phyloP scores from a whole-genome alignment of 2,888 invertebrate genomes.

The Eudemis profundana region DNA sequence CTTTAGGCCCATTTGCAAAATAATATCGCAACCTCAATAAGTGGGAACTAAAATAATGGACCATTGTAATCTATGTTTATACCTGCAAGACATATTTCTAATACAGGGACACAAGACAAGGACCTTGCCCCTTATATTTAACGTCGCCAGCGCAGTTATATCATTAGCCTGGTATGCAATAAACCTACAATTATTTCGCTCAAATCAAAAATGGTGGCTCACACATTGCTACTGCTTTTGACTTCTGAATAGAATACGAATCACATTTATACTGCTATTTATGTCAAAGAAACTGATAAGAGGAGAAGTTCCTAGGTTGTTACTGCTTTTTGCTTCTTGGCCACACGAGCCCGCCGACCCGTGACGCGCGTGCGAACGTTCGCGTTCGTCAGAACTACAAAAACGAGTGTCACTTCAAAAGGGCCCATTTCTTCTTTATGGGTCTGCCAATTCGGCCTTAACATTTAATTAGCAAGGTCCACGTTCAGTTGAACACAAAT shows the following conservation, averaged over 20 bases:
- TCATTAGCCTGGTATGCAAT: neutral
- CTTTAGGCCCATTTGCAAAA: too few relatives aligned
- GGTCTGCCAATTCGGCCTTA: neutral
- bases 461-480: too few relatives aligned
- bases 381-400: neutral
- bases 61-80: too few relatives aligned
- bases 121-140: conserved; percentile 12
- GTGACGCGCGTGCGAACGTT: conserved; percentile 19
- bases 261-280: neutral
- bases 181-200: neutral
- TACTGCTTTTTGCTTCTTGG: neutral
- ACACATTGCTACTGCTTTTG: neutral
- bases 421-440: neutral
- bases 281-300: neutral
- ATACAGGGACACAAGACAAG: neutral
- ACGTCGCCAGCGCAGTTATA: conserved; percentile 7
- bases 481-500: too few relatives aligned
- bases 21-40: too few relatives aligned
- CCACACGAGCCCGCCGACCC: conserved; percentile 11
- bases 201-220: neutral
- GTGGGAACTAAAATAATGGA: too few relatives aligned
- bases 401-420: neutral
- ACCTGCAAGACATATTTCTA: neutral
- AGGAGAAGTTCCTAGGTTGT: neutral
- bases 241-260: neutral